Evolutionary conservation across 2,797 vertebrate species (phyloP), one percentile per base, ranked within the genome.

Genomic region (Denticeps clupeoides): DNA sequence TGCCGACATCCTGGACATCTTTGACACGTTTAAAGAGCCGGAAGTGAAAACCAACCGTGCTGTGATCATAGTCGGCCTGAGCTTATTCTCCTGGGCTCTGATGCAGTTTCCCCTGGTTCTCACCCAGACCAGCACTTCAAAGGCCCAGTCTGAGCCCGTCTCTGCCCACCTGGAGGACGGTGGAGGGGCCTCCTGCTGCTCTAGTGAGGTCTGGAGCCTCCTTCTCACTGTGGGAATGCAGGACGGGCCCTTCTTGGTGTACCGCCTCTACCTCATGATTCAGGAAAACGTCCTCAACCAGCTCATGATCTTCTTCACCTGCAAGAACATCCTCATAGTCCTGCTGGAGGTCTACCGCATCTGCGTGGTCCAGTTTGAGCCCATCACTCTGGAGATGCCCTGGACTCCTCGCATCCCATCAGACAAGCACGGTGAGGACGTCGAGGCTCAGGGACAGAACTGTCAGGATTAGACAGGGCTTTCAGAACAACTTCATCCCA

Each of bases 61-160:
- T 1, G 58, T 83, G 2, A 56, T 82, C 27, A 60, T 80, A 26
- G 55, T 65, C 0, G 85, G 83, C 7, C 51, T 87, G 40, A 63
- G 66, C 12, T 76, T 87, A 16, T 85, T 85, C 59, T 73, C 80
- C 4, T 86, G 82, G 80, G 82, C 82, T 0, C 74, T 83, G 48
- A 75, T 86, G 71, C 82, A 85, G 58, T 86, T 87, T 58, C 77
- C 81, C 9, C 21, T 85, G 55, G 81, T 84, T 45, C 73, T 86
- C 29, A 85, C 82, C 29, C 83, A 86, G 57, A 83, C 75, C 1
- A 65, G 49, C 11, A 60, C 18, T 25, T 43, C 46, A 11, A 62
- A 68, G 35, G 29, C 11, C 4, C 52, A 55, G 4, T 26, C 18
- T 21, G 23, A 29, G 12, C 2, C 53, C 8, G 37, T 19, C 26